These are phyloP conservation scores for Adelphocoris suturalis DNA, from an alignment of 2,888 invertebrate genomes.

Conservation along the genomic window DNA sequence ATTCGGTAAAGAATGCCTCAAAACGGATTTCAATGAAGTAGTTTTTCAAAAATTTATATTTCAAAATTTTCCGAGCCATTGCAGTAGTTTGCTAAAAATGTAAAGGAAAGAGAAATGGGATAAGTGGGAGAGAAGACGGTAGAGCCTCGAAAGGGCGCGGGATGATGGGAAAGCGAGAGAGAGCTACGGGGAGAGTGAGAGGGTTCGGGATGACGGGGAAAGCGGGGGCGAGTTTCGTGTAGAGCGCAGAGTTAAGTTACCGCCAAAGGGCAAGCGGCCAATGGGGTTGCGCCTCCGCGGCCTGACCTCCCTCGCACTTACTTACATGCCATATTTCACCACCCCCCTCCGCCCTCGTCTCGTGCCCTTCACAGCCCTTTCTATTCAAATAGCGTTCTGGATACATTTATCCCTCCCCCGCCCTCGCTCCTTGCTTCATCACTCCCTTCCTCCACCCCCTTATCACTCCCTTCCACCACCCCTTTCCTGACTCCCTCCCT, in stretches of 20 bases:
- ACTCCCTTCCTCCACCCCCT: background rate
- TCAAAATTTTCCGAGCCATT: too few species aligned
- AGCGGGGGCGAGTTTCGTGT: conserved; percentile 36
- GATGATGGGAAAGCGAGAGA: background rate
- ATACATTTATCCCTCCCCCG: conserved; percentile 52
- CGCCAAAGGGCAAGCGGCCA: conserved; percentile 71
- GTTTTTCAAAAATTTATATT: too few species aligned
- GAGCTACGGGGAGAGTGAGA: background rate
- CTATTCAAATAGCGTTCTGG: conserved; percentile 65
- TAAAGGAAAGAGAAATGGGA: too few species aligned
- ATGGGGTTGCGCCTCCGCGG: conserved; percentile 69
- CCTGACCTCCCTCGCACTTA: conserved; percentile 71
- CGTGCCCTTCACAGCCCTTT: conserved; percentile 13
- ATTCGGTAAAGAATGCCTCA: too few species aligned
- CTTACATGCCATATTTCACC: conserved; percentile 65
- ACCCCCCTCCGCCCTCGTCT: conserved; percentile 18
- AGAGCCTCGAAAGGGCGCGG: too few species aligned
- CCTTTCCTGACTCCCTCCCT: background rate
- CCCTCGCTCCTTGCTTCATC: background rate
- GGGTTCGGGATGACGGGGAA: background rate
- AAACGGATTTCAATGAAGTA: too few species aligned
- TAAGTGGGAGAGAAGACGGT: too few species aligned
- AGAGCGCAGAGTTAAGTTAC: conserved; percentile 72
- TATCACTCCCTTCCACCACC: background rate
- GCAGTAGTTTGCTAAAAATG: too few species aligned